phyloP scores from a whole-genome alignment of 2,888 invertebrate genomes.

The Drosophila anomelani region DNA sequence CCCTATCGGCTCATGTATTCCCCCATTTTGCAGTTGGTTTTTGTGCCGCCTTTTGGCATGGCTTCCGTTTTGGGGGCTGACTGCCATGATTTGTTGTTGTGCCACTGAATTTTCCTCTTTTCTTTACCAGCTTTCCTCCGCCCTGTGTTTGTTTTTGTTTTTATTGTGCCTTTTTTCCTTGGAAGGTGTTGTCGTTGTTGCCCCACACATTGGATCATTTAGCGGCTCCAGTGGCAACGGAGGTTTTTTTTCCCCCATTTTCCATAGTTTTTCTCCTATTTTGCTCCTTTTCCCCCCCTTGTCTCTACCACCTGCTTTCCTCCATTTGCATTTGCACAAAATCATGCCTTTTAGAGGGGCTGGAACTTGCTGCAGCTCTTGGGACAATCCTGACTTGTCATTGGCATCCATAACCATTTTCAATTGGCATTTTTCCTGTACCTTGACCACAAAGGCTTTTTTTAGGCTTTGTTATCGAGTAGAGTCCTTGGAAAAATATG shows the following conservation, averaged over 20 bases:
- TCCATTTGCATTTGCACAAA: constrained; percentile 10
- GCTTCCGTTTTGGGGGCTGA: constrained; percentile 70
- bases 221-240: constrained; percentile 25
- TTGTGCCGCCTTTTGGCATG: constrained; percentile 64
- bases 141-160: background rate
- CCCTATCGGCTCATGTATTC: constrained; percentile 1
- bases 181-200: constrained; percentile 47
- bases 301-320: background rate
- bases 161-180: constrained; percentile 16
- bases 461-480: background rate
- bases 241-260: background rate
- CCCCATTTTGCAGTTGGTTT: constrained; percentile 34
- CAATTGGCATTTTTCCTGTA: constrained; percentile 7
- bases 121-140: background rate
- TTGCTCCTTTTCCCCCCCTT: background rate
- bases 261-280: background rate
- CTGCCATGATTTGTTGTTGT: constrained; percentile 46
- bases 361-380: background rate
- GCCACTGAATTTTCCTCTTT: constrained; percentile 38
- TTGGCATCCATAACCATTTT: constrained; percentile 29
- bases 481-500: constrained; percentile 4
- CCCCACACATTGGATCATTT: constrained; percentile 45
- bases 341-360: background rate
- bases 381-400: constrained; percentile 19
- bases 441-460: constrained; percentile 6